Base-by-base conservation (phyloP, 2,888 invertebrate genomes). In the Venustoraphidia nigricollis region DNA sequence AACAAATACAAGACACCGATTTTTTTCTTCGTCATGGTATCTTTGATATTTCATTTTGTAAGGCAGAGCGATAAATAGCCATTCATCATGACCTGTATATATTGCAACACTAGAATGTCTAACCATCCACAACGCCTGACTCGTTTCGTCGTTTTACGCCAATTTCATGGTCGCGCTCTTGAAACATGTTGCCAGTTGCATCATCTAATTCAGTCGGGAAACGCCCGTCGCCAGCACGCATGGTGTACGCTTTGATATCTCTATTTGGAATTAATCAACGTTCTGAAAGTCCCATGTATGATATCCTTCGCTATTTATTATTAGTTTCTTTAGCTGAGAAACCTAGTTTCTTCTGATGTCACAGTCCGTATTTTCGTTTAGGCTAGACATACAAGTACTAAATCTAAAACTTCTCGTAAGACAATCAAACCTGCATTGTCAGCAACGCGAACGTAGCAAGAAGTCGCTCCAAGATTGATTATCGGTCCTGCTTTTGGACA, bases 61-160 rank as follows among this genome's bases (percentile, higher is more conserved):
- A 99, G n/a, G n/a, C n/a, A n/a, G n/a, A n/a, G n/a, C n/a, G n/a
- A n/a, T n/a, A n/a, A n/a, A n/a, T n/a, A n/a, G n/a, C n/a, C n/a
- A n/a, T n/a, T n/a, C n/a, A n/a, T n/a, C n/a, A n/a, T n/a, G n/a
- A n/a, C n/a, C n/a, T n/a, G n/a, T n/a, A n/a, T n/a, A n/a, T n/a
- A n/a, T n/a, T n/a, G 77, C 10, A 98, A 77, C 48, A 97, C 77
- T 51, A 89, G 82, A 45, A 94, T 72, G 70, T 98, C 98, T 52
- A 98, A 75, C 98, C 98, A 99, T 45, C 98, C 98, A 66, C 97
- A 97, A 48, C 98, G 81, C 36, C 98, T 79, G 67, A 86, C 87
- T 49, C 98, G 75, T 60, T 86, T 86, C 5, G 98, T 98, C 4
- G 97, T n/a, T n/a, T 97, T 10, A 95, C 95, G 34, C 97, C 97